These are phyloP conservation scores for Bellardia pandia DNA, from an alignment of 2,888 invertebrate genomes.

Conservation along the genomic window DNA sequence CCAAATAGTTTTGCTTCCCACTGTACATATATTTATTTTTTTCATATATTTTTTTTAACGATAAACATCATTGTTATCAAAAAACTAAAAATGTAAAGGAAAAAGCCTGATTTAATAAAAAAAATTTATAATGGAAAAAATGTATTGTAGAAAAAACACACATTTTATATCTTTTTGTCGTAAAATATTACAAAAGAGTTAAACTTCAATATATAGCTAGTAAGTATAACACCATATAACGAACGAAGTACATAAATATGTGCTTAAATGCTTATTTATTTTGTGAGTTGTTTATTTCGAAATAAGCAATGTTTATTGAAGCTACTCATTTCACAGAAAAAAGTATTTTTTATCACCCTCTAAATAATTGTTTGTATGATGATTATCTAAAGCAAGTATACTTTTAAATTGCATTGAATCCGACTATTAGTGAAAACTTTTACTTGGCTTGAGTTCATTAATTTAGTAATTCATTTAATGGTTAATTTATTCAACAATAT, in stretches of 20 bases:
- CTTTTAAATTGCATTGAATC: no score
- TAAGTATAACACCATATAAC: neutral
- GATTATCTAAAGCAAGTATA: no score
- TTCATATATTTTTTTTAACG: neutral
- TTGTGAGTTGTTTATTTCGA: neutral
- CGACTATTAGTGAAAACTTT: no score
- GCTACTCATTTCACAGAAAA: no score
- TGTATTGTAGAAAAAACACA: neutral
- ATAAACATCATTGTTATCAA: neutral
- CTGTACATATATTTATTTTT: no score
- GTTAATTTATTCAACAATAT: no score
- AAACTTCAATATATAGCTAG: neutral
- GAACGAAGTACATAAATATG: neutral
- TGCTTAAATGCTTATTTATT: neutral
- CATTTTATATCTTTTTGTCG: neutral
- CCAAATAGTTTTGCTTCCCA: no score
- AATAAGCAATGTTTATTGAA: neutral
- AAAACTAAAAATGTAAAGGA: neutral
- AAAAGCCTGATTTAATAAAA: neutral
- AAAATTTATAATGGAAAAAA: neutral
- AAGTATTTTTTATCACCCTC: no score
- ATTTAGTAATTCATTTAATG: no score
- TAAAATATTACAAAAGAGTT: slow-evolving; percentile 8
- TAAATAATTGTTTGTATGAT: no score
- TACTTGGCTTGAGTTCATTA: no score